phyloP scores from a whole-genome alignment of 2,888 invertebrate genomes.

The Dasypogon diadema region DNA sequence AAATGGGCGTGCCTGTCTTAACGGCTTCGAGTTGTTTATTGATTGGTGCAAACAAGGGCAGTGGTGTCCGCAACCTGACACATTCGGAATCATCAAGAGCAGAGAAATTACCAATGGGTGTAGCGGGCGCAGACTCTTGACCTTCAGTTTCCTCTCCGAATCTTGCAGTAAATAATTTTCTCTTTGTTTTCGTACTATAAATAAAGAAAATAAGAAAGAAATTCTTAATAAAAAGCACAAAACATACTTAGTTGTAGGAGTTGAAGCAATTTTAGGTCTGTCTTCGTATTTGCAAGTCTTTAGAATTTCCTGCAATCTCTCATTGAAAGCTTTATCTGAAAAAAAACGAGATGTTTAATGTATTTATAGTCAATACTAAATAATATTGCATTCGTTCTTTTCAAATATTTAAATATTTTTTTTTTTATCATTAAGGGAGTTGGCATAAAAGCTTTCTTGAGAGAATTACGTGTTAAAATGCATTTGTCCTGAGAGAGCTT shows the following conservation, averaged over 20 bases:
- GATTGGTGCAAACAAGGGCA: slow-evolving; percentile 59
- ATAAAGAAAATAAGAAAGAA: neutral
- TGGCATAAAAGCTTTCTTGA: too few relatives aligned
- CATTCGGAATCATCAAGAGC: slow-evolving; percentile 51
- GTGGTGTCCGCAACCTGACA: slow-evolving; percentile 53
- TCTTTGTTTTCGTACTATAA: slow-evolving; percentile 59
- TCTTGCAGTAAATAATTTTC: slow-evolving; percentile 64
- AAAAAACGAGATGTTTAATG: too few relatives aligned
- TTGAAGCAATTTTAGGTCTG: slow-evolving; percentile 61
- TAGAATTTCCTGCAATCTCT: slow-evolving; percentile 62
- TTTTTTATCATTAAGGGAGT: too few relatives aligned
- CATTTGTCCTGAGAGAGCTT: too few relatives aligned
- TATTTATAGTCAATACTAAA: too few relatives aligned
- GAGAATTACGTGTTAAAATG: too few relatives aligned
- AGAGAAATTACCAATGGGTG: neutral
- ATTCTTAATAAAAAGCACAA: neutral
- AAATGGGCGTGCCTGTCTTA: slow-evolving; percentile 60
- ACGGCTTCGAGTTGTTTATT: slow-evolving; percentile 62
- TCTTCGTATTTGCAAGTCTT: slow-evolving; percentile 60
- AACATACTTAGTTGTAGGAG: slow-evolving; percentile 56
- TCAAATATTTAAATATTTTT: too few relatives aligned
- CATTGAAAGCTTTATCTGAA: slow-evolving; percentile 59
- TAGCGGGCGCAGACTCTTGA: neutral
- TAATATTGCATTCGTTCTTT: too few relatives aligned
- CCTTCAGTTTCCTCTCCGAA: slow-evolving; percentile 61